Base-by-base conservation (phyloP, 2,888 invertebrate species). In the Boloria selene region DNA sequence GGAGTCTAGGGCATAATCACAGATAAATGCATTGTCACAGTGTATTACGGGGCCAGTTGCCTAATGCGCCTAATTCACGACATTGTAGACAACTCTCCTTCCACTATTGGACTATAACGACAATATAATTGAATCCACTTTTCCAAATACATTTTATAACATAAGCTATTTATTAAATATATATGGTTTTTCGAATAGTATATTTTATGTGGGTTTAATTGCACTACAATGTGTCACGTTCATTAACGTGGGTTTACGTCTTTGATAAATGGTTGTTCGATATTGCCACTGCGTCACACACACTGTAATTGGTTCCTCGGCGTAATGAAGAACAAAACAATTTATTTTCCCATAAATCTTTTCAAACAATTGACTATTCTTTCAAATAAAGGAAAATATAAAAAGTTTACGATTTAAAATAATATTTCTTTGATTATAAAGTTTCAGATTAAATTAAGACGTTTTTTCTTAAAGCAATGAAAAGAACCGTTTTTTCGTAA, bases 51-150 rank as follows among this genome's bases (percentile, higher is more conserved):
- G 81, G 80, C 82, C 78, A 80, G 84, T 82, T 79, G 82, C 81
- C 84, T 88, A 90, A 90, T 90, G 86, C 86, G 85, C 80, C 88
- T 87, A 88, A 89, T 89, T 88, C 88, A 89, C 88, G 89, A 87
- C 86, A 87, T 79, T 86, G 86, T 86, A 86, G 84, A 86, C 86
- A 85, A 80, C 76, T 79, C 79, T 80, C 67, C 63, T 56, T 67
- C 54, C 61, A 52, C 61, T 62, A 55, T 64, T 65, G 55, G 52
- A 7, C 31, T 62, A 55, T 62, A 52, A 59, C 58, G 53, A 50
- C 45, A 64, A 61, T 67, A 61, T 64, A 67, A 67, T 69, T 67
- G 64, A 65, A 67, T 67, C 58, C 45, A 18, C 18, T 68, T 59
- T 62, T 45, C 61, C 47, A 60, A 55, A 64, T 61, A 13, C 47